phyloP scores from a whole-genome alignment of 2,888 invertebrate species.

The Belgica antarctica region DNA sequence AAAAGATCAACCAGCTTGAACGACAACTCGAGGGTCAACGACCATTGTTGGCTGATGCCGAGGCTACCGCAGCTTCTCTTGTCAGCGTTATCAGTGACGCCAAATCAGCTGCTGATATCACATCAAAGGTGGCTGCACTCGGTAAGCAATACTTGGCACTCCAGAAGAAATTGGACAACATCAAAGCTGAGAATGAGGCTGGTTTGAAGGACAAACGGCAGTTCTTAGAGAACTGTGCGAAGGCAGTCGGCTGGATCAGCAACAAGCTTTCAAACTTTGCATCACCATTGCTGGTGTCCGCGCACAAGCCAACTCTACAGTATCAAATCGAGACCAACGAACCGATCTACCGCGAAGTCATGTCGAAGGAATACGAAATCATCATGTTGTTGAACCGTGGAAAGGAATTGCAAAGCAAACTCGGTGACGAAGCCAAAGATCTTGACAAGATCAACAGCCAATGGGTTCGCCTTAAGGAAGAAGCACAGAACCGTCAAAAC shows the following conservation, averaged over 20 bases:
- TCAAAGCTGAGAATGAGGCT: constrained; percentile 86
- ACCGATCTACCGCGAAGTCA: constrained; percentile 83
- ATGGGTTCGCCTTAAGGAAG: constrained; percentile 89
- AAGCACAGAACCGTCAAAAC: constrained; percentile 81
- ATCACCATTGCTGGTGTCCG: constrained; percentile 79
- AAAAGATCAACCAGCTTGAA: constrained; percentile 83
- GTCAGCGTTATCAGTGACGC: constrained; percentile 86
- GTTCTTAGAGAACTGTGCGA: constrained; percentile 83
- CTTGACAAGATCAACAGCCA: constrained; percentile 85
- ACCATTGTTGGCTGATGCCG: constrained; percentile 81
- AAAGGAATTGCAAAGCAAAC: constrained; percentile 63
- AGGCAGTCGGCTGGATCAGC: constrained; percentile 85
- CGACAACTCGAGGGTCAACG: constrained; percentile 85
- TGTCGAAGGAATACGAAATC: constrained; percentile 86
- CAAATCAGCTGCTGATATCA: constrained; percentile 85
- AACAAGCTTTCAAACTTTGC: constrained; percentile 74
- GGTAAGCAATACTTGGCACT: constrained; percentile 83
- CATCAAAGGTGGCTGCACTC: constrained; percentile 78
- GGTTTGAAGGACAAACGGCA: constrained; percentile 83
- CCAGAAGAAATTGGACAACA: constrained; percentile 84
- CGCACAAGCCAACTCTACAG: constrained; percentile 75
- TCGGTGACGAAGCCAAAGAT: constrained; percentile 64
- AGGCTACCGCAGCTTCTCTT: constrained; percentile 82
- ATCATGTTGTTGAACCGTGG: constrained; percentile 95
- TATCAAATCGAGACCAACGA: constrained; percentile 87